Evolutionary conservation across 2,797 vertebrate genomes (phyloP).

Genomic region (Chromobotia macracanthus): DNA sequence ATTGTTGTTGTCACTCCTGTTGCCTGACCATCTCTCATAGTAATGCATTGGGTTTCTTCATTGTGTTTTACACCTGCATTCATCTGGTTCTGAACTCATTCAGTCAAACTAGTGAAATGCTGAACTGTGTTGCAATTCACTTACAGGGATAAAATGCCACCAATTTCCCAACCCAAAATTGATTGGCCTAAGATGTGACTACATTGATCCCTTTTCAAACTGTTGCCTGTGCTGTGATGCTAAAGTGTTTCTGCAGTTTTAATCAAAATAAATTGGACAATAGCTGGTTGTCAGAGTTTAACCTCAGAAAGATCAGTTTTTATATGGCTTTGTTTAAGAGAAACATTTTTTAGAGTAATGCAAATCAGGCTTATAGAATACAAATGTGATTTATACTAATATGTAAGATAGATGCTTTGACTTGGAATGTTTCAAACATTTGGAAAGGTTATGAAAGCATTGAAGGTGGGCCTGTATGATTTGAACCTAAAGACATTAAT

Average conservation of each 20-base stretch:
- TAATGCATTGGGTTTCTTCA: background rate
- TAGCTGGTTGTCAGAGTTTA: slow-evolving; percentile 48
- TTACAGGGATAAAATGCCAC: slow-evolving; percentile 36
- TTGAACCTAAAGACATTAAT: slow-evolving; percentile 49
- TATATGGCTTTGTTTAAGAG: slow-evolving; percentile 35
- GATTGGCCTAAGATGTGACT: slow-evolving; percentile 50
- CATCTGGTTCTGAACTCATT: slow-evolving; percentile 5
- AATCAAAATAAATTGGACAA: slow-evolving; percentile 52
- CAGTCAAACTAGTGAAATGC: slow-evolving; percentile 32
- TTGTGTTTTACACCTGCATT: background rate
- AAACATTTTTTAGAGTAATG: slow-evolving; percentile 32
- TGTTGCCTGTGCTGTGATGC: slow-evolving; percentile 47
- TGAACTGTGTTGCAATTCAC: slow-evolving; percentile 24
- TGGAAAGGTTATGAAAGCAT: slow-evolving; percentile 27
- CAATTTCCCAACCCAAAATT: slow-evolving; percentile 49
- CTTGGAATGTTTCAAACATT: background rate
- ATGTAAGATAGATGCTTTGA: slow-evolving; percentile 35
- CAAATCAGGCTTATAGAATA: slow-evolving; percentile 24
- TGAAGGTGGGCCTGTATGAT: slow-evolving; percentile 22
- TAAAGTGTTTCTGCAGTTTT: slow-evolving; percentile 48
- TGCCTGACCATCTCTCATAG: no score
- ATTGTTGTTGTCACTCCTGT: background rate
- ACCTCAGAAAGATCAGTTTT: slow-evolving; percentile 29
- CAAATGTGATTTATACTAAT: background rate
- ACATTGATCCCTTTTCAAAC: slow-evolving; percentile 57